Base-by-base conservation (phyloP, 2,797 vertebrate genomes). In the Parauchenoglanis punctatus region DNA sequence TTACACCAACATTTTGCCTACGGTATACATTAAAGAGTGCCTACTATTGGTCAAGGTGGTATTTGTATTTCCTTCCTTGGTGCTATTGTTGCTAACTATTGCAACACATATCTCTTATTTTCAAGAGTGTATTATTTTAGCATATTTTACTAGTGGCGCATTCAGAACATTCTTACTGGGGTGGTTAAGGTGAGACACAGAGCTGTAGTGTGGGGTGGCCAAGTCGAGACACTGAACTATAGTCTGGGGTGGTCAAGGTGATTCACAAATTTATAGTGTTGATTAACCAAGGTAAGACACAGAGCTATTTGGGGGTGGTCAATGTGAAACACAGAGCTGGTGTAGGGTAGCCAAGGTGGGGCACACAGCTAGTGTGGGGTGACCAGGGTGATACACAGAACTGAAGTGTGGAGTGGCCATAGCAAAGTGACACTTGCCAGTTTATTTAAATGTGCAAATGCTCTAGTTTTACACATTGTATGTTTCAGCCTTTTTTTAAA, bases 41-140 rank as follows among this genome's bases (percentile, higher is more conserved):
- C 77, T 85, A 44, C 58, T 81, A 31, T 58, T 68, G 81, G 59
- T 68, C 73, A 7, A 75, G n/a, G 18, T 54, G 23, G 25, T 68
- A n/a, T 76, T 13, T 49, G 58, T 61, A 3, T 63, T 5, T 12
- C 7, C 10, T 1, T 76, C 70, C 54, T 13, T 23, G 12, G 67
- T 65, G 58, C 61, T 44, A 12, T 49, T 46, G 35, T 58, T 25
- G n/a, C 81, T 67, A 78, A 46, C 28, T 72, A 72, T 63, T 88
- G 52, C 61, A 76, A 58, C 78, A 76, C 35, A 65, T 18, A 85
- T 11, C 67, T 18, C 10, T 49, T 20, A 49, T 67, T 35, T 63
- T 63, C 67, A 54, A 58, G 31, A 3, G 6, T n/a, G 13, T 52
- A 31, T 20, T 56, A 4, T 77, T 78, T 72, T 25, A 18, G 4